Evolutionary conservation across 1,140 invertebrate genomes (phyloP).

Genomic region (Cotesia vestalis): DNA sequence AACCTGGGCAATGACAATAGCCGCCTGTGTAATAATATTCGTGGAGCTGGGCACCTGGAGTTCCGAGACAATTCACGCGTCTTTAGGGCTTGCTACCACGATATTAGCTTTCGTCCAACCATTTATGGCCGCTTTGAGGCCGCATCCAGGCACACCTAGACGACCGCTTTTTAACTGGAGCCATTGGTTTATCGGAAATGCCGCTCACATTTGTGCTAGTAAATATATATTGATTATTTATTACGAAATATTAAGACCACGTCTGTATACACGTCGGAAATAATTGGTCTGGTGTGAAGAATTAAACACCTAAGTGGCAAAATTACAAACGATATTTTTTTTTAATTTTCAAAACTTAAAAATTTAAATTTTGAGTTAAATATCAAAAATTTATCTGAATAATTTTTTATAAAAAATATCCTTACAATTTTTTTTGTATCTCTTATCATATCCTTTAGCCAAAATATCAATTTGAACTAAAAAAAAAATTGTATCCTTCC

Average conservation of each 20-base stretch:
- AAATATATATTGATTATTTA: conserved; percentile 59
- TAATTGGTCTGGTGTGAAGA: no score
- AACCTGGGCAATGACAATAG: conserved; percentile 81
- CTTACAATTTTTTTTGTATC: no score
- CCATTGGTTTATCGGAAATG: conserved; percentile 92
- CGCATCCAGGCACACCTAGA: conserved; percentile 81
- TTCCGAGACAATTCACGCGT: conserved; percentile 79
- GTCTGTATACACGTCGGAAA: neutral
- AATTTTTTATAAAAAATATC: no score
- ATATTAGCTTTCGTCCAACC: conserved; percentile 88
- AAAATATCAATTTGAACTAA: no score
- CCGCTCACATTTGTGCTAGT: conserved; percentile 92
- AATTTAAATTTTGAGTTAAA: no score
- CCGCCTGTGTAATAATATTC: conserved; percentile 84
- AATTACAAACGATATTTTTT: no score
- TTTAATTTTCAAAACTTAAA: no score
- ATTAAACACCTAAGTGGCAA: no score
- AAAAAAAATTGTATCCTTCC: no score
- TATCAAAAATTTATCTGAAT: no score
- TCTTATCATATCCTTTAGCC: no score
- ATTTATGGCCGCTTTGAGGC: conserved; percentile 83
- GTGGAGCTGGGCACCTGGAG: conserved; percentile 84
- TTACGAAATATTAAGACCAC: conserved; percentile 9
- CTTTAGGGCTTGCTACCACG: conserved; percentile 80
- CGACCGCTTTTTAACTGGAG: conserved; percentile 93